Percentiles rank a stretch among this genome's conserved stretches.
Evolutionary conservation across 2,888 invertebrate species (phyloP).

Genomic region (Polyploca ridens): DNA sequence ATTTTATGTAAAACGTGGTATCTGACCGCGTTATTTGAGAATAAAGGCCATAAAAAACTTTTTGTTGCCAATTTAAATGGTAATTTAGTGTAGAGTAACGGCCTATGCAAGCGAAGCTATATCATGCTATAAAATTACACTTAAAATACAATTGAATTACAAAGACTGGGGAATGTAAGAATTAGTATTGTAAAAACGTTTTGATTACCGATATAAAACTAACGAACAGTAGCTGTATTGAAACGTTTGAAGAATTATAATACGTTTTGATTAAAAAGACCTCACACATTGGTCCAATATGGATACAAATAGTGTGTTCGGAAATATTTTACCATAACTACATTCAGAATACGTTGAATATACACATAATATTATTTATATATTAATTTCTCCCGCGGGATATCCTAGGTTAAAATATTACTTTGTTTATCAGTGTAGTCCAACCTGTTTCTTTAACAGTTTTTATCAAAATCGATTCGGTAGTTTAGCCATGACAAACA

Average conservation of each 20-base stretch:
- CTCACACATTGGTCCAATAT: neutral
- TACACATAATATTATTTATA: too few relatives aligned
- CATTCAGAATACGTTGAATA: too few relatives aligned
- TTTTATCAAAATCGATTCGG: too few relatives aligned
- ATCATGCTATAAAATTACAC: neutral
- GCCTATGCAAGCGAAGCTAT: slow-evolving; percentile 1
- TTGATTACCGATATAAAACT: neutral
- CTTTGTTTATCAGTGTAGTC: too few relatives aligned
- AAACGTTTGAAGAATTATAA: neutral
- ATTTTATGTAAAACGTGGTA: slow-evolving; percentile 13
- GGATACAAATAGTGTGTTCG: too few relatives aligned
- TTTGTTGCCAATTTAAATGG: slow-evolving; percentile 17
- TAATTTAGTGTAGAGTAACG: slow-evolving; percentile 9
- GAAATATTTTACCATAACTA: neutral
- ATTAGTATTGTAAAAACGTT: slow-evolving; percentile 1
- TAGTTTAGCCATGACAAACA: too few relatives aligned
- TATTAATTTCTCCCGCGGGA: too few relatives aligned
- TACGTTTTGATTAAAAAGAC: neutral
- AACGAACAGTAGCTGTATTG: neutral
- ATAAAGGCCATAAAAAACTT: slow-evolving; percentile 12
- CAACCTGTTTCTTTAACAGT: too few relatives aligned
- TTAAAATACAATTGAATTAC: slow-evolving; percentile 1
- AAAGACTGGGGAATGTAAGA: neutral
- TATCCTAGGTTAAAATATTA: too few relatives aligned
- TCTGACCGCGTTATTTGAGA: slow-evolving; percentile 12